Base-by-base conservation (phyloP, 2,888 invertebrate species). In the Tortricodes alternella region DNA sequence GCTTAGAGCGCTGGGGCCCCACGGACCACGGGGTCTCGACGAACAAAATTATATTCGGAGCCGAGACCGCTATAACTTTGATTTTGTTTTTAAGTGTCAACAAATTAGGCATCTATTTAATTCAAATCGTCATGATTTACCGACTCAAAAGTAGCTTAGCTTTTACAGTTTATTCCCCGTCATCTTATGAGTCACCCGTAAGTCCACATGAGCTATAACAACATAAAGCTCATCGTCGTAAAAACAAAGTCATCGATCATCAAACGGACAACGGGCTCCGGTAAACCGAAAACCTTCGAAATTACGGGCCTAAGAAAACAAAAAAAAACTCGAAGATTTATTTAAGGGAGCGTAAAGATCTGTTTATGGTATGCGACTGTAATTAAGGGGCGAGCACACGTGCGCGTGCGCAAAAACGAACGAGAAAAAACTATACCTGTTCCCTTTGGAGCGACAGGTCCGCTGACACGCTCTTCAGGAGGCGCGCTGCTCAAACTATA, bases 321-420 rank as follows among this genome's bases (percentile, higher is more conserved):
- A 79, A 72, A 79, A 80, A 85, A 80, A 46, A 67, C 68, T 64
- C 78, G 80, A 87, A 89, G 90, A 90, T 90, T 89, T 90, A 90
- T 89, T 89, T 89, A 89, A 90, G 83, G 89, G 84, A 89, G 89
- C 90, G 89, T 89, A 89, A 90, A 90, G 89, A 89, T 90, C 88
- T 90, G 90, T 90, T 90, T 90, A 90, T 90, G 90, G 90, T 90
- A 90, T 90, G 90, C 88, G 89, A 85, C 80, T 80, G 87, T 90
- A 90, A 90, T 90, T 89, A 90, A 89, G 89, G 89, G 87, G 85
- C 81, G 84, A 74, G 83, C 86, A 89, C 89, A 88, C 87, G 89
- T 89, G 90, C 89, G 87, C 82, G 71, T 71, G 63, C 84, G 88
- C 85, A 87, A 85, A 87, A 87, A 87, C 80, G 80, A 76, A 78